Conservation (phyloP, 2,113 vertebrate species). For the Alectura lathami region DNA sequence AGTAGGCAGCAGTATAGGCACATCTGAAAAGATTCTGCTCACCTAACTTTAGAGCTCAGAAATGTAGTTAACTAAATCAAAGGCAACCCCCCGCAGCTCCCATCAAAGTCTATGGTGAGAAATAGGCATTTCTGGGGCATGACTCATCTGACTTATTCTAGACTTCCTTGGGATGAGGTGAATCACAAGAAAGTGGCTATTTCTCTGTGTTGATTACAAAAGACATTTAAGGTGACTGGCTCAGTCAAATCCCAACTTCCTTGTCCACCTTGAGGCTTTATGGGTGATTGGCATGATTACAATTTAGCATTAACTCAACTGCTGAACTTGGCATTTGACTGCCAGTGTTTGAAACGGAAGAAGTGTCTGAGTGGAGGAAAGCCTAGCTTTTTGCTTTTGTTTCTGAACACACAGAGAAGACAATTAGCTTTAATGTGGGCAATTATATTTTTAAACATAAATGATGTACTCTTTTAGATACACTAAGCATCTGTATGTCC, state of each 20-base stretch:
- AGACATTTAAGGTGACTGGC: not conserved
- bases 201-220: not conserved
- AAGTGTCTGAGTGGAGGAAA: not conserved
- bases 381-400: not conserved
- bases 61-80: not conserved
- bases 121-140: constrained; percentile 5
- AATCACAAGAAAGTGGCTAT: not conserved
- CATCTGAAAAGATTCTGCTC: not conserved
- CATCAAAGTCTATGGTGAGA: constrained; percentile 13
- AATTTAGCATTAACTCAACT: not conserved
- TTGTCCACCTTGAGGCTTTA: not conserved
- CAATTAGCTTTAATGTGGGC: not conserved
- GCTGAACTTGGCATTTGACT: not conserved
- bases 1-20: not conserved
- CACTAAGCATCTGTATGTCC: not conserved
- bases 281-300: not conserved
- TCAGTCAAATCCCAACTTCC: not conserved
- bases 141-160: constrained; percentile 42
- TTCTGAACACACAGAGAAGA: not conserved
- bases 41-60: not conserved
- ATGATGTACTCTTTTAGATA: not conserved
- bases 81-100: not conserved
- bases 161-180: not conserved
- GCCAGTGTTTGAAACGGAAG: not conserved
- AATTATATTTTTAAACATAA: not conserved